These are phyloP conservation scores for Cyphomyrmex costatus DNA, from an alignment of 1,140 invertebrate genomes.

Conservation along the genomic window DNA sequence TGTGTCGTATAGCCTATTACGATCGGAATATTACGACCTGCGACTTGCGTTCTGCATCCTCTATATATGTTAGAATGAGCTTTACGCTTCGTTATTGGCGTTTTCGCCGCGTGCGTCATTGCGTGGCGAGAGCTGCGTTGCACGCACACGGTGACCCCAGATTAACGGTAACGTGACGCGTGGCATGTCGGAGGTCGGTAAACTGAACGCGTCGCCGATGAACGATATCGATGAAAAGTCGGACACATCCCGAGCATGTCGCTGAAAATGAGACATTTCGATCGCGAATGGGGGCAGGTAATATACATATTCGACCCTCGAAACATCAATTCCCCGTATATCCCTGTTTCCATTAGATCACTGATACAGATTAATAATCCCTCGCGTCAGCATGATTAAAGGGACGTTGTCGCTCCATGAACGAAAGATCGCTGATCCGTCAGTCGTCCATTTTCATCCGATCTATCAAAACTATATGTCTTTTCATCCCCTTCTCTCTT, in stretches of 20 bases:
- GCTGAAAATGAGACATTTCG: slow-evolving; percentile 26
- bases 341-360: neutral
- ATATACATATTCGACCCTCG: neutral
- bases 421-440: slow-evolving; percentile 34
- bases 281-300: neutral
- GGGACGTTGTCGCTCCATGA: slow-evolving; percentile 17
- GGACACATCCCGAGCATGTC: neutral
- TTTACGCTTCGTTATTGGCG: slow-evolving; percentile 11
- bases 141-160: slow-evolving; percentile 7
- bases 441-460: slow-evolving; percentile 31
- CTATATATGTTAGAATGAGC: no score
- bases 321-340: slow-evolving; percentile 2
- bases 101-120: slow-evolving; percentile 40
- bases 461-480: neutral
- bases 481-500: neutral
- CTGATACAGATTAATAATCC: slow-evolving; percentile 47
- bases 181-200: slow-evolving; percentile 33
- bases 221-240: neutral
- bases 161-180: slow-evolving; percentile 19
- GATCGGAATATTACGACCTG: no score
- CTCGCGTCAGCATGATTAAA: slow-evolving; percentile 38
- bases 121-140: slow-evolving; percentile 20
- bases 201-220: slow-evolving; percentile 2
- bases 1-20: no score
- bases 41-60: no score